These are phyloP conservation scores for Labia minor DNA, from an alignment of 2,888 invertebrate species.

Conservation along the genomic window DNA sequence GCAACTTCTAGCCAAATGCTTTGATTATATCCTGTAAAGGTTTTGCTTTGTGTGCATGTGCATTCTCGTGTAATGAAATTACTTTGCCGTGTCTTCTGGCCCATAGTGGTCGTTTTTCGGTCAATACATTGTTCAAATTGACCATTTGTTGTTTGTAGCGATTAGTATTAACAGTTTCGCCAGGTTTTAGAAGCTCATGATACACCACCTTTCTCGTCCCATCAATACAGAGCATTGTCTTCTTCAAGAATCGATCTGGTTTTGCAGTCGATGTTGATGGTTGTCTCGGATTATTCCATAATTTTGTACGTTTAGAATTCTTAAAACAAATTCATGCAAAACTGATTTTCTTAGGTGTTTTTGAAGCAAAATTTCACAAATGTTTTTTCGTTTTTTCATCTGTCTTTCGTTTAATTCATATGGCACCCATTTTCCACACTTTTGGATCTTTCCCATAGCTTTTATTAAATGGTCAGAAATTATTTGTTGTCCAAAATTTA, in stretches of 20 bases:
- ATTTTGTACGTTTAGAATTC: not conserved
- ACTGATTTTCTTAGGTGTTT: not conserved
- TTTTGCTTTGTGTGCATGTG: not conserved
- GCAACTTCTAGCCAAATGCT: not conserved
- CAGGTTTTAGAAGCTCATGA: too few species aligned
- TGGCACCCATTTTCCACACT: not conserved
- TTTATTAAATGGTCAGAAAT: too few species aligned
- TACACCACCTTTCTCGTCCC: not conserved
- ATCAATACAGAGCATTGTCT: not conserved
- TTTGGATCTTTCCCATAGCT: too few species aligned
- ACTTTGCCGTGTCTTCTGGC: not conserved
- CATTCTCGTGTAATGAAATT: not conserved
- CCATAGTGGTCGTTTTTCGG: not conserved
- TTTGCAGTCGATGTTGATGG: too few species aligned
- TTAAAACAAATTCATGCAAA: not conserved
- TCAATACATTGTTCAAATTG: too few species aligned
- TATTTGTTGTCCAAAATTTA: too few species aligned
- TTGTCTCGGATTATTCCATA: not conserved
- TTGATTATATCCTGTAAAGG: not conserved
- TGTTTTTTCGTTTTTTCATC: not conserved
- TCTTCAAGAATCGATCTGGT: too few species aligned
- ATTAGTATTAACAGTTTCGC: too few species aligned
- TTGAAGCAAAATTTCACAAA: not conserved
- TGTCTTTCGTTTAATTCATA: not conserved
- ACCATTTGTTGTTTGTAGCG: too few species aligned